These are phyloP conservation scores for Rhynchotus rufescens DNA, from an alignment of 2,797 vertebrate species.

Conservation along the genomic window DNA sequence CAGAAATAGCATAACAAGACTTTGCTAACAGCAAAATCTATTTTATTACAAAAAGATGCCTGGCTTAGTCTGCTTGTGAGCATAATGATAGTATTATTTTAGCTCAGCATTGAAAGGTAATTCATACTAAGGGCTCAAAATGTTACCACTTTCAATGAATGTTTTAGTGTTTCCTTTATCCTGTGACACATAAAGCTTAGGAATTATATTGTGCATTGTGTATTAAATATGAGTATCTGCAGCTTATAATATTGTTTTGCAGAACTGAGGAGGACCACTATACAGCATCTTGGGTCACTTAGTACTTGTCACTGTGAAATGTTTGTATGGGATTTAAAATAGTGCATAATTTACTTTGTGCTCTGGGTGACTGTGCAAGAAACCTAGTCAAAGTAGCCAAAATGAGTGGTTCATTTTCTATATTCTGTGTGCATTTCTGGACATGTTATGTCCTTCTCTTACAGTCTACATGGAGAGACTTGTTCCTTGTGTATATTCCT, in stretches of 20 bases:
- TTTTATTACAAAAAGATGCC: not conserved
- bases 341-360: not conserved
- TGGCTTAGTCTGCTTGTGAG: not conserved
- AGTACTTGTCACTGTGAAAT: not conserved
- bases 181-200: not conserved
- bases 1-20: not conserved
- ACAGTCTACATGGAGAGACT: rapidly evolving
- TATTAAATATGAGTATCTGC: not conserved
- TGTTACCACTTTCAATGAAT: not conserved
- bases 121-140: not conserved
- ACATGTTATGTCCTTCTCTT: not conserved
- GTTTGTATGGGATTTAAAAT: not conserved
- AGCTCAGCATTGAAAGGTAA: not conserved
- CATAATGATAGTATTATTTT: not conserved
- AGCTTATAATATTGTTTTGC: not conserved
- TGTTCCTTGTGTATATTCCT: rapidly evolving
- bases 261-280: not conserved
- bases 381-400: not conserved
- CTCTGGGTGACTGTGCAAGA: not conserved
- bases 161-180: not conserved
- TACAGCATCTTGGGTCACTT: not conserved
- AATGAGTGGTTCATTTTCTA: rapidly evolving
- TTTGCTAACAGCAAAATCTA: not conserved
- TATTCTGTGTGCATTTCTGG: not conserved
- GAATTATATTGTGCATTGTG: not conserved